Percentiles rank a stretch among this genome's conserved stretches.
Conservation (phyloP, 2,888 invertebrate genomes). For the Caprella mutica region DNA sequence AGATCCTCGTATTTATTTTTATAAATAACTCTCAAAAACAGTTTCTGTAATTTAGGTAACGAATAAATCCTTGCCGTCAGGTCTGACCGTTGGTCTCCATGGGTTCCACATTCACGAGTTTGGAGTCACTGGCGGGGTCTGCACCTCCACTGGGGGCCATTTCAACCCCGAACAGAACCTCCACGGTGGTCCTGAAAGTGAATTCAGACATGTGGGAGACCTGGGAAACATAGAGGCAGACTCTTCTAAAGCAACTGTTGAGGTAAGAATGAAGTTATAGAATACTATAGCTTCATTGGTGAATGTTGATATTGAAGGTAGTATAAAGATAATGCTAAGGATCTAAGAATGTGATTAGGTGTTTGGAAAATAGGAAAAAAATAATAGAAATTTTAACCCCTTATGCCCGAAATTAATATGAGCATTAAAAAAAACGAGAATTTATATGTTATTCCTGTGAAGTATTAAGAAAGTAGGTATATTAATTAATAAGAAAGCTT, state of each 20-base stretch:
- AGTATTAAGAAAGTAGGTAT: too few relatives aligned
- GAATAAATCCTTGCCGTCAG: too few relatives aligned
- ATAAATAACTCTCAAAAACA: too few relatives aligned
- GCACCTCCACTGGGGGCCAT: constrained; percentile 87
- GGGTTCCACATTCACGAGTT: constrained; percentile 95
- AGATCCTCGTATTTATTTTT: too few relatives aligned
- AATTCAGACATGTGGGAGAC: constrained; percentile 74
- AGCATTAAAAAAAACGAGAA: not conserved
- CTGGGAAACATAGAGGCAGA: constrained; percentile 73
- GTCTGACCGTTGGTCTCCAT: constrained; percentile 63
- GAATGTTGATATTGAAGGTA: too few relatives aligned
- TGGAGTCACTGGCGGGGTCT: constrained; percentile 61
- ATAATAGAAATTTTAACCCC: not conserved
- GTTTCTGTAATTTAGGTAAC: too few relatives aligned
- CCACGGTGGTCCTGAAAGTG: constrained; percentile 68
- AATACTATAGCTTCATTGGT: too few relatives aligned
- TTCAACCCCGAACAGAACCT: constrained; percentile 72
- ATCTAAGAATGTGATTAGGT: not conserved
- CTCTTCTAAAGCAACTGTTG: too few relatives aligned
- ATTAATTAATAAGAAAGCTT: too few relatives aligned
- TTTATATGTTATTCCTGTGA: too few relatives aligned
- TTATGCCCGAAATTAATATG: not conserved
- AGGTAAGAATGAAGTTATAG: too few relatives aligned
- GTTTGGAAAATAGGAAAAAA: not conserved
- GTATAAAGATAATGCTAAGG: too few relatives aligned